Base-by-base conservation (phyloP, 2,113 vertebrate genomes). In the Zeus faber region DNA sequence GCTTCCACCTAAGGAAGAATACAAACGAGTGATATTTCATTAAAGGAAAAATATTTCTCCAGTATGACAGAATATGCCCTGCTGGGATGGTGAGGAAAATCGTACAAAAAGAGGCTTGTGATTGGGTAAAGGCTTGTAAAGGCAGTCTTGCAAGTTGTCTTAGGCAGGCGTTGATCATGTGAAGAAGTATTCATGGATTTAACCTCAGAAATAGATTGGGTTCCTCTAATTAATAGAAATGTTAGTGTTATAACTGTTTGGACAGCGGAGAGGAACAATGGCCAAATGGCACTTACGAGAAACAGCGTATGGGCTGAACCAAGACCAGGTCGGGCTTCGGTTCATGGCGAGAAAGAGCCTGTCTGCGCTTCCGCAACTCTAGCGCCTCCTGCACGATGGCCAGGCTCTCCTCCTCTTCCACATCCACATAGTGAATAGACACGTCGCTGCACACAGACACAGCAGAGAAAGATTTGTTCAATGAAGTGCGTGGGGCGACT, bases 341-440 rank as follows among this genome's bases (percentile, higher is more conserved):
- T 58, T 93, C 91, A 1, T 60, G 83, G 25, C 85, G 62, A 2
- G 91, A 87, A 58, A 98, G 57, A 0, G 89, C 89, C 37, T 91
- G 93, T 61, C 94, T 90, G 23, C 89, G 93, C 67, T 75, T 90
- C 27, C 96, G 89, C 1, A 99, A 86, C 29, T 94, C 94, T 72
- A 93, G 72, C 0, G 93, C 95, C 70, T 99, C 97, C 0, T 93
- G 90, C 6, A 99, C 8, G 46, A 98, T 92, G 43, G 80, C 81
- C 29, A 81, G 86, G 0, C 88, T 62, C 70, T 98, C 96, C 4
- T 91, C 91, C 5, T 90, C 79, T 9, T 91, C 92, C 78, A 98
- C 92, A 0, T 91, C 88, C 58, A 90, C 92, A 2, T 92, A 91
- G 16, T 95, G 93, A 70, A 94, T 81, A 0, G 94, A 94, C 90